Conservation (phyloP, 2,888 invertebrate species). For the Adela reaumurella region DNA sequence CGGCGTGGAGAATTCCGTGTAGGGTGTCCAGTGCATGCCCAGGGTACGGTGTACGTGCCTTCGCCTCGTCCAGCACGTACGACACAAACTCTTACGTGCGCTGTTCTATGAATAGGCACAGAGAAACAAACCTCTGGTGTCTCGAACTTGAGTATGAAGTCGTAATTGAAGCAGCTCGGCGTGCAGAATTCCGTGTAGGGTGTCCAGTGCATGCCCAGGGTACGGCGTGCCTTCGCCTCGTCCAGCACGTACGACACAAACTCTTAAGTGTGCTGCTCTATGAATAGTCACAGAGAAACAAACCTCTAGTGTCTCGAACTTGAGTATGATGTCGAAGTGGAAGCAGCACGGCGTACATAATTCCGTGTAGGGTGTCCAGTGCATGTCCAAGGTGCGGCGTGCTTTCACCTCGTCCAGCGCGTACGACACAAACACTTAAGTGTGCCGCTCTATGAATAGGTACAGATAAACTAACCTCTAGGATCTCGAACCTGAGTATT, state of each 20-base stretch:
- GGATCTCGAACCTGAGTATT: conserved; percentile 78
- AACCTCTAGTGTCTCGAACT: conserved; percentile 79
- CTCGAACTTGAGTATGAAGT: conserved; percentile 67
- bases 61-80: too few relatives aligned
- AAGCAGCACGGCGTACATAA: conserved; percentile 86
- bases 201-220: too few relatives aligned
- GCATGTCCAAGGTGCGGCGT: conserved; percentile 72
- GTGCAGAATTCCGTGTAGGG: conserved; percentile 70
- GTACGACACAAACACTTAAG: conserved; percentile 78
- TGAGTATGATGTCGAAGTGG: conserved; percentile 74
- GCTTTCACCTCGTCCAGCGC: conserved; percentile 66
- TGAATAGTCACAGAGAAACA: conserved; percentile 16
- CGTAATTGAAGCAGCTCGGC: conserved; percentile 67
- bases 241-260: too few relatives aligned
- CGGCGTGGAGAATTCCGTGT: conserved; percentile 68
- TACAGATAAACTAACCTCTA: conserved; percentile 61
- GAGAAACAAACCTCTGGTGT: conserved; percentile 54
- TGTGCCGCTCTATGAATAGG: background rate
- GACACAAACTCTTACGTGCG: too few relatives aligned
- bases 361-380: conserved; percentile 79
- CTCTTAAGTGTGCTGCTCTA: too few relatives aligned
- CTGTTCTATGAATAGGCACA: background rate
- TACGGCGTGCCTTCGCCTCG: too few relatives aligned
- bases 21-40: conserved; percentile 72
- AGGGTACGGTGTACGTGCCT: too few relatives aligned